Conservation (phyloP, 30 jellyfish, hydroid and myxozoan species). For the Aurelia sp. region DNA sequence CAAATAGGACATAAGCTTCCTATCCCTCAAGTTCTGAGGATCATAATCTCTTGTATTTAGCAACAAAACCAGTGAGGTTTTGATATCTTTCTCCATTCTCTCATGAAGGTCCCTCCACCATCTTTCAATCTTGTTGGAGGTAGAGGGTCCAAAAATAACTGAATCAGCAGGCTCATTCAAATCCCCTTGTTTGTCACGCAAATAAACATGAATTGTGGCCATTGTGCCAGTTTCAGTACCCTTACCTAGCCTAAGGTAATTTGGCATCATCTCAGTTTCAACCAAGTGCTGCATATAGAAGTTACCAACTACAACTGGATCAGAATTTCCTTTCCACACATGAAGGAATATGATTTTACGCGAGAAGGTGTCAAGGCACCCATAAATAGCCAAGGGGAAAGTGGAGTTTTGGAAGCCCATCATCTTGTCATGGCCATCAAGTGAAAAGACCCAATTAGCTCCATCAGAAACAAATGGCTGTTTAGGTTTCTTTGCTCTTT, state of each 20-base stretch:
- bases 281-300: conserved; percentile 54
- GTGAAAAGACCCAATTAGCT: conserved; percentile 50
- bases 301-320: conserved; percentile 54
- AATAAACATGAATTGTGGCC: conserved; percentile 63
- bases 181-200: conserved; percentile 39
- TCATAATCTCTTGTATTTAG: conserved; percentile 29
- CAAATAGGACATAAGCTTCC: conserved; percentile 51
- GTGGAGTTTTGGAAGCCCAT: conserved; percentile 42
- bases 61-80: conserved; percentile 23
- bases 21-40: conserved; percentile 48
- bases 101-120: conserved; percentile 65
- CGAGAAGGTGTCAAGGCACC: conserved; percentile 64
- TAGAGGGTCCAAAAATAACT: conserved; percentile 47
- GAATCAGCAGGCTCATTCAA: conserved; percentile 41
- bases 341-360: conserved; percentile 40
- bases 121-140: conserved; percentile 50
- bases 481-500: conserved; percentile 48
- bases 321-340: conserved; percentile 56
- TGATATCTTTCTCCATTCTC: conserved; percentile 44
- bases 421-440: conserved; percentile 71
- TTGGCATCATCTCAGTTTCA: conserved; percentile 41
- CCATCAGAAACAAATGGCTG: conserved; percentile 62
- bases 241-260: conserved; percentile 33
- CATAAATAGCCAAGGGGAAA: conserved; percentile 56
- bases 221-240: conserved; percentile 72